phyloP scores from a whole-genome alignment of 2,113 vertebrate genomes.

The Lasiurus cinereus region DNA sequence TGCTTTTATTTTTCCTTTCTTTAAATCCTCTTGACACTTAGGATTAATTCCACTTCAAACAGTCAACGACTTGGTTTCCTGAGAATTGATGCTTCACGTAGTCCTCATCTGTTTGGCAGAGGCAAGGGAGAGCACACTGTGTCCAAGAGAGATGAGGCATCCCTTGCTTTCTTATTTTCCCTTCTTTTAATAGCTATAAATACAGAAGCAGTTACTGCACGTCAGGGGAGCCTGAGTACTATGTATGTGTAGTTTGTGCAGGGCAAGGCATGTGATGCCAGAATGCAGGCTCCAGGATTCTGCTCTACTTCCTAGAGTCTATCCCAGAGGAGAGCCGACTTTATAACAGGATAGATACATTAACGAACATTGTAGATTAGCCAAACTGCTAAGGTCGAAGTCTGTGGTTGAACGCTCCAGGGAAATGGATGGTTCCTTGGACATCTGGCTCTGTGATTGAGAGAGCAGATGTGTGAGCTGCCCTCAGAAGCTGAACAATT shows the following conservation, averaged over 20 bases:
- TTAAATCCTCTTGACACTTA: constrained; percentile 6
- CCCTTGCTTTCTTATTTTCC: neutral
- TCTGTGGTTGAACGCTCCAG: neutral
- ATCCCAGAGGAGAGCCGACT: constrained; percentile 31
- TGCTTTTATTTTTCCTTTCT: neutral
- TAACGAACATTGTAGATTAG: neutral
- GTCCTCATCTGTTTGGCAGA: neutral
- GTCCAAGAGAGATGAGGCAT: neutral
- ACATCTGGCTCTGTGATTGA: neutral
- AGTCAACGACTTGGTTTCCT: neutral
- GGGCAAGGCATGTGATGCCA: neutral
- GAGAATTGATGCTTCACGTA: neutral
- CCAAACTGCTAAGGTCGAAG: neutral
- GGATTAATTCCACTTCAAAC: neutral
- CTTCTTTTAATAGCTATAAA: neutral
- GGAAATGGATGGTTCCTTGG: neutral
- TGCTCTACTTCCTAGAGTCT: neutral
- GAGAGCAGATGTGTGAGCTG: neutral
- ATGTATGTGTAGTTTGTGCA: neutral
- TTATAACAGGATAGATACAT: neutral
- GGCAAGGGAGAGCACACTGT: neutral
- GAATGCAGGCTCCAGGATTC: neutral
- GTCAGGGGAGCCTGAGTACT: neutral
- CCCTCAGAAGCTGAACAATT: neutral
- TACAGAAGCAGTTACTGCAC: neutral